These are phyloP conservation scores for Sinocyclocheilus grahami DNA, from an alignment of 2,113 vertebrate species.

Conservation along the genomic window DNA sequence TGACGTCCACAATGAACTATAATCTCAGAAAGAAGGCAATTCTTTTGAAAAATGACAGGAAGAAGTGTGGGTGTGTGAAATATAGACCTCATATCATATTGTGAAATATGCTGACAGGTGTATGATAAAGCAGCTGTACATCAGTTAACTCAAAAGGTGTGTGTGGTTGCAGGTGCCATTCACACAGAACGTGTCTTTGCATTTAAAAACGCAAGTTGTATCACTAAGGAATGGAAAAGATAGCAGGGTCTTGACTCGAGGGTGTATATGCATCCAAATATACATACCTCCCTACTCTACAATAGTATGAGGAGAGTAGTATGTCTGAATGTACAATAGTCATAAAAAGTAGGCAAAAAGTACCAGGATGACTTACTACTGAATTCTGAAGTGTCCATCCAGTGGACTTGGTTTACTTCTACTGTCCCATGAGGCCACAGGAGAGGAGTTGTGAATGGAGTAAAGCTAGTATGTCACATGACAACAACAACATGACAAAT, in stretches of 20 bases:
- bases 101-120: conserved; percentile 22
- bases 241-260: neutral
- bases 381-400: neutral
- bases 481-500: too few species aligned
- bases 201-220: neutral
- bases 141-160: neutral
- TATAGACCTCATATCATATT: conserved; percentile 42
- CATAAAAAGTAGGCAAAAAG: neutral
- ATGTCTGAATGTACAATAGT: neutral
- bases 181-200: neutral
- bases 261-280: neutral
- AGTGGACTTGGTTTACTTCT: too few species aligned
- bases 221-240: neutral
- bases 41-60: conserved; percentile 42
- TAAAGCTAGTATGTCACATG: too few species aligned
- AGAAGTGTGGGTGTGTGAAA: conserved; percentile 41
- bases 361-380: neutral
- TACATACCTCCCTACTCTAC: neutral
- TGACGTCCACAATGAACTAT: conserved; percentile 35
- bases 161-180: neutral
- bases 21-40: conserved; percentile 45
- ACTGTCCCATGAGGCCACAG: neutral
- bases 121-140: conserved; percentile 11
- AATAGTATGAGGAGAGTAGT: neutral
- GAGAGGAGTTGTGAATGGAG: too few species aligned